Percentiles rank a stretch among this genome's conserved stretches.
These are phyloP conservation scores for Nomada ruficornis DNA, from an alignment of 2,888 invertebrate genomes.

Conservation along the genomic window DNA sequence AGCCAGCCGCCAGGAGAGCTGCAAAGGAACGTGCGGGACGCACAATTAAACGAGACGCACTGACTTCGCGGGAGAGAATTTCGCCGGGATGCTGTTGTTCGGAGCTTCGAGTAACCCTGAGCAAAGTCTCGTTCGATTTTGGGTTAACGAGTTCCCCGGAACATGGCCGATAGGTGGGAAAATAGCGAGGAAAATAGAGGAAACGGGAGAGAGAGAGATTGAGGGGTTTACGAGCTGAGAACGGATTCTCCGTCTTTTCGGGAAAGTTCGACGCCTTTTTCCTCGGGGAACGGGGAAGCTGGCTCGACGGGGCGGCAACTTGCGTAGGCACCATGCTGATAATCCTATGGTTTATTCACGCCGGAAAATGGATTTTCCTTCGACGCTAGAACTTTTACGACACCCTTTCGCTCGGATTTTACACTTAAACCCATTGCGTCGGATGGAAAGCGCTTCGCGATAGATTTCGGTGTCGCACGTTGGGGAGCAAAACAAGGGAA, in stretches of 20 bases:
- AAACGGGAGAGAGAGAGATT: no score
- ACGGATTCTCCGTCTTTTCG: neutral
- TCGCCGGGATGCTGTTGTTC: no score
- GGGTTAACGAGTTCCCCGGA: neutral
- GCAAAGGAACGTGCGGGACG: slow-evolving; percentile 34
- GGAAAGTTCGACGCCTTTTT: neutral
- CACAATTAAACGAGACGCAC: neutral
- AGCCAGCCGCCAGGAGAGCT: slow-evolving; percentile 81
- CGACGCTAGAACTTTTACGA: slow-evolving; percentile 42
- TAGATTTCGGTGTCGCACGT: no score
- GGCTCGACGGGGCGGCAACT: neutral
- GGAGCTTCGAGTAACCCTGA: neutral
- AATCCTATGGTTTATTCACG: slow-evolving; percentile 54
- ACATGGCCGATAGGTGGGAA: neutral
- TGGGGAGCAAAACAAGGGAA: no score
- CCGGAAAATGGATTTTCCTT: slow-evolving; percentile 45
- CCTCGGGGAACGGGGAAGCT: neutral
- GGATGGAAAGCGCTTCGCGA: neutral
- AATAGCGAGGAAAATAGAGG: no score
- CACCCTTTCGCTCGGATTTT: slow-evolving; percentile 25
- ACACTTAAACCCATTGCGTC: neutral
- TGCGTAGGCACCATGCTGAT: slow-evolving; percentile 20
- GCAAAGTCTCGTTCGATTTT: neutral
- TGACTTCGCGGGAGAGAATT: no score
- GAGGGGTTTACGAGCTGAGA: slow-evolving; percentile 13